Evolutionary conservation across 2,888 invertebrate species (phyloP).

Genomic region (Machimus atricapillus): DNA sequence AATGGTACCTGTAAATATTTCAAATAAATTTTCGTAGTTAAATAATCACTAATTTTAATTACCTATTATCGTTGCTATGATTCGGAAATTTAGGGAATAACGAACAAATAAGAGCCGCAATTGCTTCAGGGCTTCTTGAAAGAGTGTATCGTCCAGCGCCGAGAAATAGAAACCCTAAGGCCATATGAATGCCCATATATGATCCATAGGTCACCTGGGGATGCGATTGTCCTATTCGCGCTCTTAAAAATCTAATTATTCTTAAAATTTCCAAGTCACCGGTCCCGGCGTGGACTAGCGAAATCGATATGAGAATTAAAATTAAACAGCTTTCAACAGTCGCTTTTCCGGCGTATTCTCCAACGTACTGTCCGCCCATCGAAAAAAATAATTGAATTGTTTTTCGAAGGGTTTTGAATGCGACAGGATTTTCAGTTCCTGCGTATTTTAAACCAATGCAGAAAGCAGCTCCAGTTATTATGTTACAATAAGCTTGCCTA

Average conservation of each 20-base stretch:
- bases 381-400: conserved; percentile 59
- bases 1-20: conserved; percentile 77
- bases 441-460: conserved; percentile 93
- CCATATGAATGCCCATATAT: conserved; percentile 95
- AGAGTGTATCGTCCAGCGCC: conserved; percentile 91
- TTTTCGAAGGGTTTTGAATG: conserved; percentile 73
- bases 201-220: conserved; percentile 85
- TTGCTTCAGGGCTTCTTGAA: conserved; percentile 80
- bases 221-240: conserved; percentile 76
- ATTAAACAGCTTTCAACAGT: conserved; percentile 90
- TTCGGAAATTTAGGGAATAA: conserved; percentile 97
- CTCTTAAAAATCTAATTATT: conserved; percentile 82
- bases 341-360: conserved; percentile 87
- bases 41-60: conserved; percentile 24
- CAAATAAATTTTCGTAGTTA: neutral
- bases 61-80: conserved; percentile 96
- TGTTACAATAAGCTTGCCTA: conserved; percentile 96
- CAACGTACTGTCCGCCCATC: conserved; percentile 72
- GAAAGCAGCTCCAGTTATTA: conserved; percentile 93
- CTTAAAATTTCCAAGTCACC: conserved; percentile 86
- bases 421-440: conserved; percentile 84
- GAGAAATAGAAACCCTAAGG: conserved; percentile 89
- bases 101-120: conserved; percentile 90
- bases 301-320: conserved; percentile 75
- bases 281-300: conserved; percentile 90